Evolutionary conservation across 1,140 invertebrate genomes (phyloP), one percentile per base, ranked within the genome.

Genomic region (Thrips palmi): DNA sequence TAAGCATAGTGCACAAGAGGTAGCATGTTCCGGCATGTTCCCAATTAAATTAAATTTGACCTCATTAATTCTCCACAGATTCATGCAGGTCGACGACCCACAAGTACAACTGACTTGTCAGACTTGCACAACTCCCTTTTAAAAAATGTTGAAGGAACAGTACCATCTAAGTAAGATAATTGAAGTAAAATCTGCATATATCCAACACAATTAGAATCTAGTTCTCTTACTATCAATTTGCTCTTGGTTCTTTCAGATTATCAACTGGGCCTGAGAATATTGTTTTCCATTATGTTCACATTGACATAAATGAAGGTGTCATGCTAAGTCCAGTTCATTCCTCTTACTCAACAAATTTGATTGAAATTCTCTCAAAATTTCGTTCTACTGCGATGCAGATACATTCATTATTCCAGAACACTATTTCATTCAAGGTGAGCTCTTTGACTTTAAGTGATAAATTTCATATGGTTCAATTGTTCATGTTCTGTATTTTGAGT

Each of bases 41-140:
- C 12, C 12, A 27, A 8, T 27, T 27, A 8, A 27, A 7, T 27
- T 12, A 27, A 27, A 12, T 7, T 27, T 27, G 12, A 27, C 12
- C 12, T 12, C 12, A 8, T 27, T 27, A 12, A 27, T 27, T 27
- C 12, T 7, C 7, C 24, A 27, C 7, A 7, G 24, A 12, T 27
- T 8, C 12, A 8, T 7, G 12, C 7, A 12, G 7, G 24, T 27
- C 24, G 24, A 8, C 24, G 24, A n/a, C n/a, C n/a, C n/a, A n/a
- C 29, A 22, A 65, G 64, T 24, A 64, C 59, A 28, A 63, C 71
- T 46, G 72, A 78, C 42, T 57, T 79, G 47, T 68, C 69, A 1
- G 76, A 78, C 45, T 67, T 80, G 39, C 65, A 74, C 12, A 74
- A 78, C 45, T 71, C 69, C 40, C 58, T 81, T 39, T 57, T 80